Conservation (phyloP, 2,797 vertebrate species). For the Mycteria americana region DNA sequence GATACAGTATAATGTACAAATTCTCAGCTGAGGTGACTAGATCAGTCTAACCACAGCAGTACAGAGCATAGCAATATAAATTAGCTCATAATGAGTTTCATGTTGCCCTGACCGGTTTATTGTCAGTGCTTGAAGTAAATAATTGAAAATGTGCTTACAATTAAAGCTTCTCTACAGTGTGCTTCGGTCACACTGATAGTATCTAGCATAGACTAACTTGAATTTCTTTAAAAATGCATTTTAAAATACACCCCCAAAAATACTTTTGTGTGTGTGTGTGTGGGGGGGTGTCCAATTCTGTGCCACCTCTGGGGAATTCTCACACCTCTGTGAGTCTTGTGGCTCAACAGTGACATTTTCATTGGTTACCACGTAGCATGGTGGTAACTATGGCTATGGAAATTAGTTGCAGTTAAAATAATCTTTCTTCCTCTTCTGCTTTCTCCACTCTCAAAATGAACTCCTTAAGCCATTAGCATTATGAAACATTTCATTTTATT, state of each 20-base stretch:
- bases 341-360: background rate
- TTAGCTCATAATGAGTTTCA: conserved; percentile 11
- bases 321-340: background rate
- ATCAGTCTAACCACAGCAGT: background rate
- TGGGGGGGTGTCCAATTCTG: background rate
- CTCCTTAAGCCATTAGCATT: background rate
- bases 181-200: background rate
- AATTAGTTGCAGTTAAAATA: background rate
- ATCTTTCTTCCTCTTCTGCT: background rate
- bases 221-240: background rate
- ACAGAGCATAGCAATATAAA: background rate
- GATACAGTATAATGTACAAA: background rate
- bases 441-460: background rate
- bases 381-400: background rate
- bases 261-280: background rate
- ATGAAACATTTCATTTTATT: background rate
- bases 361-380: background rate
- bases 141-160: conserved; percentile 3
- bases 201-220: background rate
- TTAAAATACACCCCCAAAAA: background rate
- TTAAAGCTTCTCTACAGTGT: background rate
- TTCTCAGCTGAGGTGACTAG: background rate
- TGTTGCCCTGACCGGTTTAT: background rate
- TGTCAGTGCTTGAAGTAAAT: background rate
- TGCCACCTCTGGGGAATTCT: background rate